Evolutionary conservation across 2,888 invertebrate species (phyloP), one percentile per base, ranked within the genome.

Genomic region (Drosophila macrospina): DNA sequence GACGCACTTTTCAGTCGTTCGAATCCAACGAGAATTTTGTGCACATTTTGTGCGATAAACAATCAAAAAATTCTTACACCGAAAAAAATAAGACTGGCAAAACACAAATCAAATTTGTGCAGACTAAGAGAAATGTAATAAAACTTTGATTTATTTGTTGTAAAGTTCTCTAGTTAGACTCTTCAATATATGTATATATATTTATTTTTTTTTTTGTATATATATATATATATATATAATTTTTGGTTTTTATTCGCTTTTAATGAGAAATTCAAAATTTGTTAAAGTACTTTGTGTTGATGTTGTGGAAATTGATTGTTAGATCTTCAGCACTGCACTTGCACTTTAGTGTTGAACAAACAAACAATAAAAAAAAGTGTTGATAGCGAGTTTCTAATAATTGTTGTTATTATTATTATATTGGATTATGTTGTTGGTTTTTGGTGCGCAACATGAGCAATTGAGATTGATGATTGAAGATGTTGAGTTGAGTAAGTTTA

Each of bases 1-100:
- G 64, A 89, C 86, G 85, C 66, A 75, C 88, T 84, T 78, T 85
- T 87, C 82, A 84, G 89, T 84, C 84, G 88, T 84, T 84, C 73
- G 84, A 84, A 59, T 84, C 84, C 63, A 76, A 67, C 30, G 86
- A 84, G 42, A 84, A 89, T 87, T 89, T 89, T 69, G 89, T 78
- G 89, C 86, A 87, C 84, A 84, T 84, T 89, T 84, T 84, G 74
- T 87, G 75, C 66, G 70, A 15, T 56, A 74, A 78, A 65, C 71
- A 70, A 66, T 57, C 44, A 66, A 72, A 65, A 73, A 69, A 78
- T 51, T 55, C 28, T 44, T 59, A 69, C 63, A 69, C 74, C 60
- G 51, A 56, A 55, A 59, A 57, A 63, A 74, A 41, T 60, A 48
- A 36, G 41, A 45, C 47, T 57, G 48, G 52, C 10, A 13, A 51